These are phyloP conservation scores for Amiota communis DNA, from an alignment of 2,888 invertebrate species.

Conservation along the genomic window DNA sequence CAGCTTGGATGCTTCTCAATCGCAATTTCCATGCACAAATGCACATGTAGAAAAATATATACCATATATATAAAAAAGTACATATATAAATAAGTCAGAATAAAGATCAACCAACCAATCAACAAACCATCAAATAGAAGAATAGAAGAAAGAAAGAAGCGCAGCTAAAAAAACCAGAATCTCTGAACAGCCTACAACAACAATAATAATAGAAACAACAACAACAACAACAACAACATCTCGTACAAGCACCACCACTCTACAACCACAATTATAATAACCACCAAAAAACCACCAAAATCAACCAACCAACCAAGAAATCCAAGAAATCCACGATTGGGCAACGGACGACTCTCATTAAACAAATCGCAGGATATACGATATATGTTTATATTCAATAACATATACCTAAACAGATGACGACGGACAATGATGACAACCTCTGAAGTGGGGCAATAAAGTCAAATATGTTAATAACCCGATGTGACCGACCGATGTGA, in stretches of 20 bases:
- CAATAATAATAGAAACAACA: slow-evolving; percentile 49
- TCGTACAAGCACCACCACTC: slow-evolving; percentile 20
- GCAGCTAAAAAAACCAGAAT: slow-evolving; percentile 41
- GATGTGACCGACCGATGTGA: slow-evolving; percentile 1
- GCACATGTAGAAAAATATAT: slow-evolving; percentile 35
- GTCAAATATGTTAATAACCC: background rate
- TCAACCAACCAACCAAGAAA: too few relatives aligned
- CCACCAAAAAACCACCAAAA: slow-evolving; percentile 25
- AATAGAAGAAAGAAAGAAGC: background rate
- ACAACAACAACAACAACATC: slow-evolving; percentile 41
- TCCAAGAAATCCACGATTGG: too few relatives aligned
- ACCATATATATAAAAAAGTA: slow-evolving; percentile 17
- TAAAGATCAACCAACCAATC: slow-evolving; percentile 32
- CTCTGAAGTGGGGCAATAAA: too few relatives aligned
- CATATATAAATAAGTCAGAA: slow-evolving; percentile 29
- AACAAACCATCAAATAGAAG: background rate
- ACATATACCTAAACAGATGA: too few relatives aligned
- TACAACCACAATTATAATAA: slow-evolving; percentile 42
- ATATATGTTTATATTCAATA: too few relatives aligned
- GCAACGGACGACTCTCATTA: too few relatives aligned
- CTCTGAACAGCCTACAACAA: slow-evolving; percentile 41
- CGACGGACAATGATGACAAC: too few relatives aligned
- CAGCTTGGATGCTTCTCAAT: slow-evolving; percentile 67
- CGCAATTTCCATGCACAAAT: slow-evolving; percentile 48
- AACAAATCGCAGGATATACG: too few relatives aligned